Evolutionary conservation across 2,113 vertebrate species (phyloP), one percentile per base, ranked within the genome.

Genomic region (Apus apus): DNA sequence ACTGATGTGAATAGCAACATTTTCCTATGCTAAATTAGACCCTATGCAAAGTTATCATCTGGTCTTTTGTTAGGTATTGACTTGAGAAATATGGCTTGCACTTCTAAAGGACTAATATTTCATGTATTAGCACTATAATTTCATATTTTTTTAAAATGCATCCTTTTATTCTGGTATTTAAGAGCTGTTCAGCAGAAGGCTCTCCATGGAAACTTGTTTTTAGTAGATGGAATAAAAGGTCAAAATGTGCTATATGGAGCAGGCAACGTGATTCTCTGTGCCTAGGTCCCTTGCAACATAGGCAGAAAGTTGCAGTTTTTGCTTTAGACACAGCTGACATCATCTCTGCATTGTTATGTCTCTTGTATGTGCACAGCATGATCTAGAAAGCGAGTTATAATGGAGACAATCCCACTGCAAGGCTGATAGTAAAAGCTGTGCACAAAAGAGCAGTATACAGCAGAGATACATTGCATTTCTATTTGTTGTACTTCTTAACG

Each of bases 261-360:
- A 19, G 61, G n/a, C 23, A 94, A 48, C 1, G 15, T 77, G 77
- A 85, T 94, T 84, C 50, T 71, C 61, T 96, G 48, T 71, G 66
- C 81, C 84, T 72, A 88, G 57, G 61, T 77, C 79, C 85, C 88
- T 84, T 90, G 80, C 94, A 95, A 93, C 90, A 95, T 46, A 75
- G 85, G 85, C 76, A 74, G 53, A 97, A 93, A 93, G 61, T 61
- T 86, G 92, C 88, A 72, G 68, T 13, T 94, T 92, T 92, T 89
- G 92, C 94, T 92, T 92, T 97, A 94, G 92, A 84, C 85, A 81
- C 65, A 93, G 96, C 95, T 97, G 94, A 96, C 94, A 91, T 89
- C 30, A 85, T 82, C 89, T 81, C 85, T 95, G 90, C 93, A 95
- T 97, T 97, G 94, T 97, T 93, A 45, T 68, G 65, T 71, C 96